Evolutionary conservation across 2,888 invertebrate genomes (phyloP), one percentile per base, ranked within the genome.

Genomic region (Cosmorhoe ocellata): DNA sequence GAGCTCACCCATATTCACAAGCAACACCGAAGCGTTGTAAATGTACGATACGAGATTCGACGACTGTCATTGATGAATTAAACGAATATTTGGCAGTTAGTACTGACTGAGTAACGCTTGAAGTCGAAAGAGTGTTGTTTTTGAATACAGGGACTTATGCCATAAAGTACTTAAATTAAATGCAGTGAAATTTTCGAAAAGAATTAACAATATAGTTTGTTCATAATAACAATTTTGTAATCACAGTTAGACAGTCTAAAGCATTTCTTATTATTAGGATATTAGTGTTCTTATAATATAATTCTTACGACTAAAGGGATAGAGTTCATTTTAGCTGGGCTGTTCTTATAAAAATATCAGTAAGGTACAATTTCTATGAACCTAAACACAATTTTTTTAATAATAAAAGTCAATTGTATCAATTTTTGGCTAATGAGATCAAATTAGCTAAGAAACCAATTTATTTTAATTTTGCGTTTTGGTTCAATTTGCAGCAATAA

Each of bases 241-340:
- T 53, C 48, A 53, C 47, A 48, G 48, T 36, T 26, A 51, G 40
- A 33, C 12, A 47, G 47, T 48, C 47, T 45, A 45, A 30, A 36
- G 6, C 9, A n/a, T 34, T 12, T 22, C 26, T 33, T 1, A 32
- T 27, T 12, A 32, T 32, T 42, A 42, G 9, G 12, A 36, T 36
- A 10, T 18, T 26, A 27, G 11, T 37, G 37, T 26, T 13, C 37
- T 26, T 11, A 37, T n/a, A 24, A 22, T 18, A 36, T 26, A 37
- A 9, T 26, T 26, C 37, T 37, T 37, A 37, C 26, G 2, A 7
- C 26, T 37, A 9, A 37, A 9, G 9, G 1, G 12, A 26, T 12
- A 37, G 11, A 37, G 26, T 37, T 37, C 26, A 37, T 37, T 37
- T 37, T 26, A 3, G 4, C 9, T 34, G n/a, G n/a, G n/a, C n/a